Base-by-base conservation (phyloP, 2,113 vertebrate genomes). In the Passer domesticus region DNA sequence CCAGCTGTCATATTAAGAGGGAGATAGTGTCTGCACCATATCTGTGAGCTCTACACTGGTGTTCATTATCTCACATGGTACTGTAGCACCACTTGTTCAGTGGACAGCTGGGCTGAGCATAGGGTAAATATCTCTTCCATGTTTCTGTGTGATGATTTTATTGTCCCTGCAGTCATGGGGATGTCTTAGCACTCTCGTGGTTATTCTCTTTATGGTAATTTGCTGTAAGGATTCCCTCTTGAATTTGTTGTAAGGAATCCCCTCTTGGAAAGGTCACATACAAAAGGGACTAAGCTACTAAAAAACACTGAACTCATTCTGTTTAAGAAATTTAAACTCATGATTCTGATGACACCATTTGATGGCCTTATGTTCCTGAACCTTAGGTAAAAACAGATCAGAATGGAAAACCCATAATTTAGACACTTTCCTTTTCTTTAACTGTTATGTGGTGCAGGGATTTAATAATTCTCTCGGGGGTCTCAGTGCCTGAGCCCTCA, bases 301-400 rank as follows among this genome's bases (percentile, higher is more conserved):
- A 63, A 23, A 79, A 12, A 5, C 7, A 10, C 1, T 31, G 11
- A 73, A 62, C 5, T 35, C 0, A 0, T 46, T 66, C 28, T 5
- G 2, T 37, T 53, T 23, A 77, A 49, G 35, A 90, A 69, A 62
- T 67, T 35, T 73, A n/a, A 60, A 13, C 7, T 27, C 8, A 1
- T 25, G 11, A 55, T 21, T 62, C 60, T 66, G 53, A 35, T n/a
- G 43, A 22, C 2, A 11, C 6, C 50, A 7, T 9, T 30, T 23
- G 2, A 30, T 31, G 50, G 8, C 24, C 18, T 52, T 43, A 9
- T 15, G 7, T 23, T 79, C 19, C 21, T 49, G 24, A 20, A 28
- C 5, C 4, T 44, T 30, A 15, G 13, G 23, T 28, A 59, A 90
- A 85, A 64, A 0, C 2, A 66, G 4, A 30, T 52, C 46, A 58